These are phyloP conservation scores for Harpagifer antarcticus DNA, from an alignment of 2,797 vertebrate genomes.

Conservation along the genomic window DNA sequence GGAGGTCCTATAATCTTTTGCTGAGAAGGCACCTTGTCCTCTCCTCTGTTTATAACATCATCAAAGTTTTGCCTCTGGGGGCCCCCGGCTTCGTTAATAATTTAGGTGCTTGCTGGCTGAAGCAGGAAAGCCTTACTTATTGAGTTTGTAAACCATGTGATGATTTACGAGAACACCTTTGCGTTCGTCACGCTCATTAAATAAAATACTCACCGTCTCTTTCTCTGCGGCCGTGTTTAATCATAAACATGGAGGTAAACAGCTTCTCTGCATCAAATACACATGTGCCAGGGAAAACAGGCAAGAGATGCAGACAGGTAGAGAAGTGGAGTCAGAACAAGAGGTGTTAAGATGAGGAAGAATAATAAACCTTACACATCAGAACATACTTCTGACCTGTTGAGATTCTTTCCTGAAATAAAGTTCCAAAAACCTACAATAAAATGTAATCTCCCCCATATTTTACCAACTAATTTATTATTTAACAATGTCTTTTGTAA, in stretches of 20 bases:
- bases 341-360: neutral
- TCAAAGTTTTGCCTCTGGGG: constrained; percentile 99
- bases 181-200: constrained; percentile 94
- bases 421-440: constrained; percentile 36
- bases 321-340: neutral
- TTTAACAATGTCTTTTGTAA: constrained; percentile 67
- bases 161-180: constrained; percentile 98
- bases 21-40: constrained; percentile 98
- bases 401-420: constrained; percentile 21
- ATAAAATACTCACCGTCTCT: constrained; percentile 87
- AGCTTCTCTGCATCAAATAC: constrained; percentile 14
- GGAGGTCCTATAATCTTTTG: constrained; percentile 93
- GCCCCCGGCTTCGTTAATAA: constrained; percentile 94
- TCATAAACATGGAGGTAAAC: constrained; percentile 88
- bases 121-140: constrained; percentile 96
- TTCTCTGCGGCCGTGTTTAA: constrained; percentile 81
- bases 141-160: constrained; percentile 98
- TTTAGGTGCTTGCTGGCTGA: constrained; percentile 95
- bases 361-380: neutral
- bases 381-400: neutral
- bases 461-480: constrained; percentile 68
- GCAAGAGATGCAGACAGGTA: constrained; percentile 12
- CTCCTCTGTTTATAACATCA: constrained; percentile 97
- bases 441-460: constrained; percentile 36
- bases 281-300: constrained; percentile 14